Percentiles rank a stretch among this genome's conserved stretches.
phyloP scores from a whole-genome alignment of 1,140 invertebrate genomes.

The Bombus impatiens region DNA sequence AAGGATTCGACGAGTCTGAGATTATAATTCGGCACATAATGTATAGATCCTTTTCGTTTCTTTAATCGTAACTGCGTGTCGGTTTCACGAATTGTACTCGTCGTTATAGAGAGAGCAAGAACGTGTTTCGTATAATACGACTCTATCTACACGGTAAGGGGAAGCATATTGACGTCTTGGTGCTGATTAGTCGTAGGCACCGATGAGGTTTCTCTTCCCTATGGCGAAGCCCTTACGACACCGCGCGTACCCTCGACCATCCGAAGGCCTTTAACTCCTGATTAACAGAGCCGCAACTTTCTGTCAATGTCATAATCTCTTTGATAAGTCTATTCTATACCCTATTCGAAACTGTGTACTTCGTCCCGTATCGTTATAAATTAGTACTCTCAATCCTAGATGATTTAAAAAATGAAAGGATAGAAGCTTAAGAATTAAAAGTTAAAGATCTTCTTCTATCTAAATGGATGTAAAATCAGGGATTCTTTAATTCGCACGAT shows the following conservation, averaged over 20 bases:
- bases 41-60: neutral
- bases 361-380: neutral
- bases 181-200: conserved; percentile 75
- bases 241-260: conserved; percentile 47
- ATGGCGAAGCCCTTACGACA: conserved; percentile 58
- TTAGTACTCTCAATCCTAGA: neutral
- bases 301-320: conserved; percentile 69
- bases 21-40: neutral
- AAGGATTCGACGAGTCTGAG: neutral
- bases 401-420: too few relatives aligned
- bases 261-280: conserved; percentile 69
- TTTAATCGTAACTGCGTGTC: neutral
- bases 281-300: conserved; percentile 69
- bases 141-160: neutral
- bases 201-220: conserved; percentile 71
- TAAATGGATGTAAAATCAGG: too few relatives aligned
- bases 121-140: conserved; percentile 16
- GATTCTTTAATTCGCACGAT: too few relatives aligned
- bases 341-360: conserved; percentile 42
- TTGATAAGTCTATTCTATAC: conserved; percentile 59
- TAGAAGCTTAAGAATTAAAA: too few relatives aligned
- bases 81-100: conserved; percentile 6
- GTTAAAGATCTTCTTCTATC: too few relatives aligned
- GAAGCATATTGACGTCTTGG: conserved; percentile 62
- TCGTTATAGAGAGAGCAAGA: neutral